Evolutionary conservation across 2,797 vertebrate species (phyloP).

Genomic region (Catostomus latipinnis): DNA sequence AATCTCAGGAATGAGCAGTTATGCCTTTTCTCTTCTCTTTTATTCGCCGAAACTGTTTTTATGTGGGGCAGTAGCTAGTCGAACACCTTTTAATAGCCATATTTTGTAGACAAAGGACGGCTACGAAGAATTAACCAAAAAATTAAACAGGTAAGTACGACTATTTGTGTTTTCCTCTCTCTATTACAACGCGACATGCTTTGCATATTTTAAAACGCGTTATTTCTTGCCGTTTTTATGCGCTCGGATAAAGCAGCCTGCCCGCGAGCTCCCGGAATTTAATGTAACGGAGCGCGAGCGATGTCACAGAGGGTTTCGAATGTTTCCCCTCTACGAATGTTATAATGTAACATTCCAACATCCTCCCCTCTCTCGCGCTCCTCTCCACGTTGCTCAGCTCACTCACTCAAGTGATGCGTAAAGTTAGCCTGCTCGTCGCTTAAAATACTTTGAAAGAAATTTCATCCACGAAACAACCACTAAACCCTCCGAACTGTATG

Average conservation of each 20-base stretch:
- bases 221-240: background rate
- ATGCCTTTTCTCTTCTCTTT: slow-evolving; percentile 62
- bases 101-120: slow-evolving; percentile 84
- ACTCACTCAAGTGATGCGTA: background rate
- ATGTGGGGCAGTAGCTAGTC: slow-evolving; percentile 73
- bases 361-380: background rate
- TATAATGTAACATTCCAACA: slow-evolving; percentile 41
- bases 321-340: slow-evolving; percentile 38
- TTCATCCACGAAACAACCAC: background rate
- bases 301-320: slow-evolving; percentile 63
- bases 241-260: slow-evolving; percentile 50
- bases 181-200: background rate
- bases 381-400: slow-evolving; percentile 1
- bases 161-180: background rate
- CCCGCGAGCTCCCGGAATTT: slow-evolving; percentile 66
- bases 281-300: slow-evolving; percentile 63
- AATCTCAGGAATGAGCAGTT: slow-evolving; percentile 71
- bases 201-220: background rate
- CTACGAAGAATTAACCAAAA: slow-evolving; percentile 72
- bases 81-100: slow-evolving; percentile 80
- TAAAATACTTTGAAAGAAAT: background rate
- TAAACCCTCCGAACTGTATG: background rate
- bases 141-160: slow-evolving; percentile 68
- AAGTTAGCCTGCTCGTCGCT: background rate
- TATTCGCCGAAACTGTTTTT: slow-evolving; percentile 70